Percentiles rank a stretch among this genome's conserved stretches.
These are phyloP conservation scores for Hydrocynus forskahlii DNA, from an alignment of 2,797 vertebrate genomes.

Conservation along the genomic window DNA sequence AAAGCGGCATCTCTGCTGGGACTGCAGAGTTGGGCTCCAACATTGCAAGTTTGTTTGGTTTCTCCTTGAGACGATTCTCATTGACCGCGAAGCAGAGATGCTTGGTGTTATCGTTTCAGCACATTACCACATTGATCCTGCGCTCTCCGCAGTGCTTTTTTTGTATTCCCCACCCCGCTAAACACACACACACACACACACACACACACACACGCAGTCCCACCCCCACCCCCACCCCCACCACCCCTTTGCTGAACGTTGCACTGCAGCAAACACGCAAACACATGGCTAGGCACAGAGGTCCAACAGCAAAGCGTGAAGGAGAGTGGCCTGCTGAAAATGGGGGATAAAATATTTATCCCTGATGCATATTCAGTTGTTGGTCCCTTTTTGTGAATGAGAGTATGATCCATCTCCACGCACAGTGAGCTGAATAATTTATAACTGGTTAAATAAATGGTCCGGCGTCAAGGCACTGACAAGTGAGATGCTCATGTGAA, in stretches of 20 bases:
- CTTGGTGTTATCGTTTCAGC: constrained; percentile 37
- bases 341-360: constrained; percentile 79
- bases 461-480: constrained; percentile 58
- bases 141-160: neutral
- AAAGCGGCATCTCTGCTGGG: constrained; percentile 4
- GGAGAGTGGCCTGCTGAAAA: constrained; percentile 59
- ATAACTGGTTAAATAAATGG: constrained; percentile 72
- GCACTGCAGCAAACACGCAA: constrained; percentile 35
- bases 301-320: constrained; percentile 61
- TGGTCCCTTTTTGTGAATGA: constrained; percentile 61
- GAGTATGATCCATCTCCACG: constrained; percentile 66
- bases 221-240: too few species aligned
- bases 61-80: constrained; percentile 14
- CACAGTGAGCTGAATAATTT: constrained; percentile 76
- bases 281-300: constrained; percentile 42
- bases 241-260: constrained; percentile 27
- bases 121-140: constrained; percentile 54
- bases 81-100: constrained; percentile 27
- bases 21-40: constrained; percentile 1
- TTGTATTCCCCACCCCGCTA: neutral
- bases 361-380: constrained; percentile 76
- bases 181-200: too few species aligned
- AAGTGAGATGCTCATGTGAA: constrained; percentile 55
- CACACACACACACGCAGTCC: too few species aligned
- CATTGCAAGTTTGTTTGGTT: constrained; percentile 8